These are phyloP conservation scores for Aquatica leii DNA, from an alignment of 2,888 invertebrate species.

Conservation along the genomic window DNA sequence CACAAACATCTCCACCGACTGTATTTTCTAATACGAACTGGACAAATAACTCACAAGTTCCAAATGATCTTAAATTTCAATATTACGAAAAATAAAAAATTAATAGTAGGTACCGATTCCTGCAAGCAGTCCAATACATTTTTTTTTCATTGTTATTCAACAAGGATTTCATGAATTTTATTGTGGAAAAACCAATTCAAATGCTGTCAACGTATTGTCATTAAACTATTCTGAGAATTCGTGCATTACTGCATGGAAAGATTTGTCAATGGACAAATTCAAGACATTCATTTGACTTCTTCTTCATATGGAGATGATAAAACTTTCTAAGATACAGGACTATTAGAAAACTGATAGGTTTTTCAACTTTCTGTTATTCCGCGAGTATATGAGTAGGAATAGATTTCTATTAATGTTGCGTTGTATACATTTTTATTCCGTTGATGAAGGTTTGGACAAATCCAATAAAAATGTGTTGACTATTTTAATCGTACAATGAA, in stretches of 20 bases:
- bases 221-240: not conserved
- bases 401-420: conserved; percentile 36
- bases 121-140: not conserved
- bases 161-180: not conserved
- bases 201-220: not conserved
- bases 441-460: not conserved
- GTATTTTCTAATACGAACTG: too few species aligned
- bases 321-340: conserved; percentile 29
- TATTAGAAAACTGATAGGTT: conserved; percentile 38
- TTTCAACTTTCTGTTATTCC: conserved; percentile 22
- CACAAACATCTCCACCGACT: too few species aligned
- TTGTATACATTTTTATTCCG: too few species aligned
- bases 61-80: too few species aligned
- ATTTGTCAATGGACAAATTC: conserved; percentile 25
- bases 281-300: conserved; percentile 35
- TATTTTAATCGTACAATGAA: too few species aligned
- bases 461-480: not conserved
- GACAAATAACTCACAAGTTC: too few species aligned
- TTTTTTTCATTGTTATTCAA: not conserved
- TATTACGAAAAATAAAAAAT: too few species aligned
- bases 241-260: conserved; percentile 22
- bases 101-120: not conserved
- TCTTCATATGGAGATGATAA: conserved; percentile 37
- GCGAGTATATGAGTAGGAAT: conserved; percentile 29
- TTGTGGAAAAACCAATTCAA: not conserved